A percentile compares a stretch with the other conserved stretches of the same genome.
Conservation (phyloP, 1,140 invertebrate genomes). For the Temnothorax longispinosus region DNA sequence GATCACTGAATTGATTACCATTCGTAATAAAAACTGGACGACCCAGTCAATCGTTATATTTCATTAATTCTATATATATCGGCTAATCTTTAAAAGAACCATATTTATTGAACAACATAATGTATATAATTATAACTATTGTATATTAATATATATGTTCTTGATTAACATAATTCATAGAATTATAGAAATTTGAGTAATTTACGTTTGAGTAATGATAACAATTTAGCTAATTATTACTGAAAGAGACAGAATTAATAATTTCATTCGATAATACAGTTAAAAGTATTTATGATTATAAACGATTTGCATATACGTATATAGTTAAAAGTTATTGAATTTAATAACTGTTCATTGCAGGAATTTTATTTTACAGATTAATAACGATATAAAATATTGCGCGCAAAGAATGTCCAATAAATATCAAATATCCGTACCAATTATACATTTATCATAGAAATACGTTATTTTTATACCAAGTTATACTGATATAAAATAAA, state of each 20-base stretch:
- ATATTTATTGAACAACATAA: neutral
- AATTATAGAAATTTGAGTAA: neutral
- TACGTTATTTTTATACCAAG: neutral
- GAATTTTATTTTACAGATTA: neutral
- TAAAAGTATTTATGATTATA: conserved; percentile 1
- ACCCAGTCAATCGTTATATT: neutral
- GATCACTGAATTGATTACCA: conserved; percentile 3
- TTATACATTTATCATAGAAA: neutral
- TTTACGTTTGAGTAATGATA: neutral
- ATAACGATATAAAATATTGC: neutral
- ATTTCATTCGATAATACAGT: neutral
- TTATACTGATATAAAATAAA: neutral
- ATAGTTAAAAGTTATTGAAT: conserved; percentile 20
- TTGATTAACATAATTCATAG: neutral
- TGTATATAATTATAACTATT: neutral
- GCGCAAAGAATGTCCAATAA: neutral
- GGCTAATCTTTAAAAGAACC: neutral
- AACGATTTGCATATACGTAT: conserved; percentile 7
- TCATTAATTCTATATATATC: neutral
- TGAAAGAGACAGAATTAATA: neutral
- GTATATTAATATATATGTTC: neutral
- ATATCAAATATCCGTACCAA: conserved; percentile 1
- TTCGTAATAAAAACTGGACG: neutral
- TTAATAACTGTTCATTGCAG: neutral
- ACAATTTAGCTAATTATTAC: conserved; percentile 8